Conservation (phyloP, 2,113 vertebrate genomes). For the Tachysurus fulvidraco region DNA sequence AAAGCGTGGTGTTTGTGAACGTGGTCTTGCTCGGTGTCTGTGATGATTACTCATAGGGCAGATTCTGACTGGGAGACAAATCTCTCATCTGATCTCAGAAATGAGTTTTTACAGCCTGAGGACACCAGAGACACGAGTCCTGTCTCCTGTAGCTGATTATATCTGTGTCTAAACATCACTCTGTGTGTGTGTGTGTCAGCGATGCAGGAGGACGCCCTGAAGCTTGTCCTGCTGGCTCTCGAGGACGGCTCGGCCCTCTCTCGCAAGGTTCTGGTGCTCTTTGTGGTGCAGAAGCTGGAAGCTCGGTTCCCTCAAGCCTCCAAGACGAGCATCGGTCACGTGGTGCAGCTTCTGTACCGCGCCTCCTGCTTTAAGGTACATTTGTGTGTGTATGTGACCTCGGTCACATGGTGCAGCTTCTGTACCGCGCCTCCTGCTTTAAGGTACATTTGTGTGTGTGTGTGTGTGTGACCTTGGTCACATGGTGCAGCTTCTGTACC, state of each 20-base stretch:
- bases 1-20: no score
- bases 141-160: not conserved
- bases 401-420: no score
- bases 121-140: not conserved
- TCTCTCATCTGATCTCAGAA: constrained; percentile 33
- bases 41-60: constrained; percentile 79
- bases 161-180: not conserved
- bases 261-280: constrained; percentile 95
- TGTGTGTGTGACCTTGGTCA: no score
- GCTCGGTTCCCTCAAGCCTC: constrained; percentile 96
- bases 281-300: constrained; percentile 96
- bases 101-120: constrained; percentile 36
- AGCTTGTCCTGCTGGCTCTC: constrained; percentile 90
- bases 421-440: no score
- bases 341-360: constrained; percentile 96
- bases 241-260: constrained; percentile 97
- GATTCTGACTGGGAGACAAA: constrained; percentile 71
- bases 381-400: no score
- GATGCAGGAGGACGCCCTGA: constrained; percentile 96
- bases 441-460: no score
- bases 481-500: no score
- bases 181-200: constrained; percentile 68
- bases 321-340: constrained; percentile 97
- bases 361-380: constrained; percentile 98
- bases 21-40: constrained; percentile 55